Base-by-base conservation (phyloP, 1,140 invertebrate species). In the Cephus cinctus region DNA sequence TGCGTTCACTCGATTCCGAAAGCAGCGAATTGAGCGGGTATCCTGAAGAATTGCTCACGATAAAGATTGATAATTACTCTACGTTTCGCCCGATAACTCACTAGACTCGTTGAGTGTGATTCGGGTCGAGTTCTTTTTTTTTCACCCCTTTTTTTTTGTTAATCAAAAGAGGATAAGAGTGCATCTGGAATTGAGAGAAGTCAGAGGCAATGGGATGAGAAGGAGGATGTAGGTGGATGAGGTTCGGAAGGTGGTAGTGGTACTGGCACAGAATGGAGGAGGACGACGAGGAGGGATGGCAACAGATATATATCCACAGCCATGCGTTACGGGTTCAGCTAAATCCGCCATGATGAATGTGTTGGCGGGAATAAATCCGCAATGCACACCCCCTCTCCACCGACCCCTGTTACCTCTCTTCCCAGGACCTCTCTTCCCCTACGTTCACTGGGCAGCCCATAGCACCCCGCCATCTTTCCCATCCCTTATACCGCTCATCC, bases 281-380 rank as follows among this genome's bases (percentile, higher is more conserved):
- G 23, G 40, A 34, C 40, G 41, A 27, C 48, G 45, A 50, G 49
- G 36, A 52, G 54, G 61, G 65, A 60, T 57, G 59, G 57, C 61
- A 65, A 64, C 65, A 73, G 69, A 76, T 75, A 76, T 76, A 76
- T 76, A 74, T 73, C 74, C 68, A 73, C 52, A 61, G 73, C 73
- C 72, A 77, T 77, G 73, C 72, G 72, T 77, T 75, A 75, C 73
- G 74, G 74, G 74, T 75, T 76, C 74, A 76, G 73, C 74, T 76
- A 76, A 76, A 76, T 76, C 74, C 73, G 73, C 74, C 74, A 75
- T 76, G 74, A 76, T 76, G 73, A 76, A 77, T 77, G 75, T 76
- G 73, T 76, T 77, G 72, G 73, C 72, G 73, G 72, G 75, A 77
- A 77, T 76, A 77, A 77, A 76, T 76, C 75, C 73, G 75, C 71